A percentile compares a stretch with the other conserved stretches of the same genome.
Evolutionary conservation across 2,888 invertebrate species (phyloP).

Genomic region (Branchellion lobata): DNA sequence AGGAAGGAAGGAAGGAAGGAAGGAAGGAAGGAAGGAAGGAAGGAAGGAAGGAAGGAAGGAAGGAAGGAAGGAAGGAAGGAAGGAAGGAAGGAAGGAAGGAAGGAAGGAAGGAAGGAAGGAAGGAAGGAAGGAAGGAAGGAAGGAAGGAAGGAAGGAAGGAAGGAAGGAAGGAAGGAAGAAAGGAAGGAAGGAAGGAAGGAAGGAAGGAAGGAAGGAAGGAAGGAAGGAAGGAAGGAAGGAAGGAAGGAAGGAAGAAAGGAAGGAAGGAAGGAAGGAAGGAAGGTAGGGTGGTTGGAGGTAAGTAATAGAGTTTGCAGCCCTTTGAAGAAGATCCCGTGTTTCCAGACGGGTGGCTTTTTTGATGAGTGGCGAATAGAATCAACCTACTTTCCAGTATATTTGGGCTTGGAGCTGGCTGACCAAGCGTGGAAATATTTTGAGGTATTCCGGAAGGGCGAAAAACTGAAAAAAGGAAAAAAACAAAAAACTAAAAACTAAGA

Average conservation of each 20-base stretch:
- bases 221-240: conserved; percentile 34
- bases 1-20: conserved; percentile 30
- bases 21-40: conserved; percentile 27
- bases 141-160: conserved; percentile 30
- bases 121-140: conserved; percentile 27
- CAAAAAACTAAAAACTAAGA: too few relatives aligned
- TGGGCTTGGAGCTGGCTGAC: too few relatives aligned
- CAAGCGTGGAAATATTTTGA: too few relatives aligned
- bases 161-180: conserved; percentile 26
- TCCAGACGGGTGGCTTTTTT: too few relatives aligned
- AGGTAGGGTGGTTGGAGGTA: too few relatives aligned
- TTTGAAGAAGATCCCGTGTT: too few relatives aligned
- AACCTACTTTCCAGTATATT: too few relatives aligned
- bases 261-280: conserved; percentile 36
- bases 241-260: conserved; percentile 34
- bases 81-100: conserved; percentile 34
- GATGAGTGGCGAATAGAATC: too few relatives aligned
- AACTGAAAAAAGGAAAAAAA: too few relatives aligned
- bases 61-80: conserved; percentile 30
- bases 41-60: conserved; percentile 25
- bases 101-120: conserved; percentile 30
- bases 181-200: conserved; percentile 29
- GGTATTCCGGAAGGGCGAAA: too few relatives aligned
- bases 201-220: conserved; percentile 22
- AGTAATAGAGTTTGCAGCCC: too few relatives aligned